Evolutionary conservation across 2,113 vertebrate species (phyloP).

Genomic region (Chlamydotis undulata): DNA sequence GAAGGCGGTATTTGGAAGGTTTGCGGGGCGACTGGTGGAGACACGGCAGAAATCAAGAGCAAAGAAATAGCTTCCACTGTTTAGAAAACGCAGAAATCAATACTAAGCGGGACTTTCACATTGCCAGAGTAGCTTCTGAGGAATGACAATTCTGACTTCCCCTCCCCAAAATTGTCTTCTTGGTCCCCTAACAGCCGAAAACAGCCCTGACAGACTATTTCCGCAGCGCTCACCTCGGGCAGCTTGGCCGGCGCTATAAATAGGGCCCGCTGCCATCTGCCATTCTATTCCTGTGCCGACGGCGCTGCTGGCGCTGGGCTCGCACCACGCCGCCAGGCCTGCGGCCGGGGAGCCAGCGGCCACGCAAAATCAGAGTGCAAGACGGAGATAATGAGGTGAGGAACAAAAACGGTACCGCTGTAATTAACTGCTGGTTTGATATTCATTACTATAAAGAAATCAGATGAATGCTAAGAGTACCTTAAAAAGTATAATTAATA

Average conservation of each 20-base stretch:
- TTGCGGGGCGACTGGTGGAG: not conserved
- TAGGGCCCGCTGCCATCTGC: constrained; percentile 79
- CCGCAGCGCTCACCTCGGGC: constrained; percentile 57
- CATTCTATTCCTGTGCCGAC: constrained; percentile 57
- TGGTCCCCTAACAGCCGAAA: constrained; percentile 38
- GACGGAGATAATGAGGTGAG: constrained; percentile 65
- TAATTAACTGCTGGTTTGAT: constrained; percentile 66
- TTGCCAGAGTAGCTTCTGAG: not conserved
- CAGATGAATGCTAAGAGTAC: not conserved
- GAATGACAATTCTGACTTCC: not conserved
- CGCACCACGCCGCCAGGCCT: constrained; percentile 55
- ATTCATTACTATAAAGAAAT: not conserved
- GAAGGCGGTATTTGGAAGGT: constrained; percentile 6
- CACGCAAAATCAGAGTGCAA: constrained; percentile 50
- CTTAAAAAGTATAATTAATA: not conserved
- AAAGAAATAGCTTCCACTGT: not conserved
- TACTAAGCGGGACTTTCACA: not conserved
- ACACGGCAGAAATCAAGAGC: not conserved
- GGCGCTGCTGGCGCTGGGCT: constrained; percentile 51
- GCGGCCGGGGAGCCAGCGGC: constrained; percentile 53
- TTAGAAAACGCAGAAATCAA: not conserved
- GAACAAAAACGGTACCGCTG: constrained; percentile 40
- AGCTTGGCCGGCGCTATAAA: constrained; percentile 74
- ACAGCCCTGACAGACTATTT: constrained; percentile 39
- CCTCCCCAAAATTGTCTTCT: not conserved